Evolutionary conservation across 2,888 invertebrate genomes (phyloP).

Genomic region (Hesperia comma): DNA sequence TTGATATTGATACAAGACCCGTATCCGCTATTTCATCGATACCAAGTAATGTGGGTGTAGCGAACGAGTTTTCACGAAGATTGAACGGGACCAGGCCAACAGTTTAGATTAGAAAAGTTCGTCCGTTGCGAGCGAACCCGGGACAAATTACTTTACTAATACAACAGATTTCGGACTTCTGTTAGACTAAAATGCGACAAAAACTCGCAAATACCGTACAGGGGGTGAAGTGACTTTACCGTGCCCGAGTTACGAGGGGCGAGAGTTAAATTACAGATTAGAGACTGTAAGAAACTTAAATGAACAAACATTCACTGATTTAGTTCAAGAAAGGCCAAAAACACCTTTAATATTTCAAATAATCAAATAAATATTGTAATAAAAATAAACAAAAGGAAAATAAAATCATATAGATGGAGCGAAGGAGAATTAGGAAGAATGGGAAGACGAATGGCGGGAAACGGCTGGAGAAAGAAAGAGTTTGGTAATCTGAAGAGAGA

Average conservation of each 20-base stretch:
- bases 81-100: constrained; percentile 65
- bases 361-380: no score
- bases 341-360: no score
- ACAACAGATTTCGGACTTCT: constrained; percentile 72
- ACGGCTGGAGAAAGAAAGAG: no score
- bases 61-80: constrained; percentile 63
- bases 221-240: constrained; percentile 36
- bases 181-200: constrained; percentile 59
- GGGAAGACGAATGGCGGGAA: no score
- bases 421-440: no score
- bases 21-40: constrained; percentile 41
- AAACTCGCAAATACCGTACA: constrained; percentile 54
- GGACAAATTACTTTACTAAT: constrained; percentile 81
- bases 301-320: no score
- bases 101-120: constrained; percentile 83
- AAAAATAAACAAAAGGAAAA: no score
- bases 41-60: constrained; percentile 42
- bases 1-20: constrained; percentile 2
- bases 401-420: no score
- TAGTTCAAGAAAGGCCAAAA: no score
- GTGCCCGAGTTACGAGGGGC: not conserved
- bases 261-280: not conserved
- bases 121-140: constrained; percentile 58
- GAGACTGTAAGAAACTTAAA: no score
- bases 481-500: no score